Base-by-base conservation (phyloP, 1,140 invertebrate species). In the Calephelis nemesis region DNA sequence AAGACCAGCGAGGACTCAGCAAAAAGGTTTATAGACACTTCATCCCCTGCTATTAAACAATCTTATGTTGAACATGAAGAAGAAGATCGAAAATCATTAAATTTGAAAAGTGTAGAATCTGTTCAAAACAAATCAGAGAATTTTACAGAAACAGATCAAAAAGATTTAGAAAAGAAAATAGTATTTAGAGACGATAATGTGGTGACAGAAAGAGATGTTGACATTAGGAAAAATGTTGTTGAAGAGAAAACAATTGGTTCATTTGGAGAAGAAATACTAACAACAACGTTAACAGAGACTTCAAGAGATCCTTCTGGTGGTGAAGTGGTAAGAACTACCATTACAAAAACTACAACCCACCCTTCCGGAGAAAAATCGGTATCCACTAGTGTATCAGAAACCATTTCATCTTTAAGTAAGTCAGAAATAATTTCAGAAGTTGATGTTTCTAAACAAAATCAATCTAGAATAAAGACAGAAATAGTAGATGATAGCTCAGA, bases 241-340 rank as follows among this genome's bases (percentile, higher is more conserved):
- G 52, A 64, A 60, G 30, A 70, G 68, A 67, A 45, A 42, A 66
- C 50, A 67, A 68, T 50, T 42, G 74, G 74, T 47, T 47, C 58
- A 15, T 49, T 13, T 30, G 74, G 74, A 13, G 74, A 71, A 64
- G 52, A 73, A 62, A 78, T 76, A 48, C 71, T 62, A 13, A 69
- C 47, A 15, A 71, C 65, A 11, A 67, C 67, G 10, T 50, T 74
- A 12, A 76, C 69, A 54, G 71, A 78, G 68, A 63, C 63, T 11
- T 15, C 54, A 1, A 68, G 68, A 70, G 45, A 63, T 42, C 70
- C 71, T 42, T 54, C 30, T 12, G 73, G 76, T 62, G 78, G 76
- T 62, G 73, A 81, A 70, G 73, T 67, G 30, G 68, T 74, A 52
- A 77, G 73, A 70, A 79, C 67, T 62, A 71, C 70, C 7, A 73